These are phyloP conservation scores for Saturnia japonica DNA, from an alignment of 2,888 invertebrate species.

Conservation along the genomic window DNA sequence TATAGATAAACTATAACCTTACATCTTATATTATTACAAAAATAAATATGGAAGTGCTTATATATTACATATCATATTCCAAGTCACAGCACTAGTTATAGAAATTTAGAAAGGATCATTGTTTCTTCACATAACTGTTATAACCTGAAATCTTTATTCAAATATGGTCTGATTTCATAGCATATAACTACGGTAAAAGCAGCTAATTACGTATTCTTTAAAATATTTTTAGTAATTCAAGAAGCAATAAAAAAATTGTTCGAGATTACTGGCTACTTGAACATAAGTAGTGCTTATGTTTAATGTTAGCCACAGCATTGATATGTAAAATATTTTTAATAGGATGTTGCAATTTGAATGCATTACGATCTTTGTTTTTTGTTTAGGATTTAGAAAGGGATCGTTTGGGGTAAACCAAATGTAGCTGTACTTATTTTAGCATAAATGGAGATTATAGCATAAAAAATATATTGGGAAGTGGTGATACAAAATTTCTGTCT, in stretches of 20 bases:
- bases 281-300: not conserved
- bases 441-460: not conserved
- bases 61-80: not conserved
- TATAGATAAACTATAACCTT: not conserved
- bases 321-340: not conserved
- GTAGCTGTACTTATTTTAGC: not conserved
- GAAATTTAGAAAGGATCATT: not conserved
- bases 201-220: not conserved
- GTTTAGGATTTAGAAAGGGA: not conserved
- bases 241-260: not conserved
- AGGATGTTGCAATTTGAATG: not conserved
- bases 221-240: not conserved
- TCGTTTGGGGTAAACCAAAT: not conserved
- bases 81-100: not conserved
- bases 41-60: not conserved
- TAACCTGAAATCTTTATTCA: not conserved
- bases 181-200: not conserved
- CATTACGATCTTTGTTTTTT: not conserved
- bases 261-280: not conserved
- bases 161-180: not conserved
- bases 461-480: not conserved
- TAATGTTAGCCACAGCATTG: not conserved
- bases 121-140: not conserved
- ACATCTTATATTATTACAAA: not conserved
- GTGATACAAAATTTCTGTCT: not conserved